phyloP scores from a whole-genome alignment of 2,797 vertebrate genomes.

The Calcarius lapponicus region DNA sequence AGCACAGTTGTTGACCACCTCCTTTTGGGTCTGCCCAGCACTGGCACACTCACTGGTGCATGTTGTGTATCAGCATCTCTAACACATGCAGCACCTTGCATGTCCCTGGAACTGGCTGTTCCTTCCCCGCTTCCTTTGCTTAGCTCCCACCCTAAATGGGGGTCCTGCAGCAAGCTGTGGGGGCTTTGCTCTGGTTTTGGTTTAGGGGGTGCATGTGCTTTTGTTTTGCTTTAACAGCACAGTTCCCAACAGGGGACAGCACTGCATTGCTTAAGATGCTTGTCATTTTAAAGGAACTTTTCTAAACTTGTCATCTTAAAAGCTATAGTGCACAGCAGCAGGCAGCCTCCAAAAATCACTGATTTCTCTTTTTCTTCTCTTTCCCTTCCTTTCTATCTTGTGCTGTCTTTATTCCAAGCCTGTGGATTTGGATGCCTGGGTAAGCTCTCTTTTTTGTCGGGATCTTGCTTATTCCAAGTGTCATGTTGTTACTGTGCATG shows the following conservation, averaged over 20 bases:
- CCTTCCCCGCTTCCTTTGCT: background rate
- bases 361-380: slow-evolving; percentile 50
- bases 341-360: slow-evolving; percentile 57
- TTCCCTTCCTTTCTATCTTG: slow-evolving; percentile 24
- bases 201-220: background rate
- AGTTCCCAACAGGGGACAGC: slow-evolving; percentile 27
- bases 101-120: background rate
- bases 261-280: slow-evolving; percentile 7
- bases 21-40: background rate
- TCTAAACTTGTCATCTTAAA: slow-evolving; percentile 34
- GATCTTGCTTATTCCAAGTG: slow-evolving; percentile 82
- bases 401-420: slow-evolving; percentile 72
- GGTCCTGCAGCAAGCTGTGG: background rate
- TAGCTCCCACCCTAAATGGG: background rate
- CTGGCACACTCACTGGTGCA: accelerated
- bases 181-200: background rate
- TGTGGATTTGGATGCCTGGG: slow-evolving; percentile 84
- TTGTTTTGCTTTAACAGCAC: background rate
- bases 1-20: background rate
- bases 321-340: slow-evolving; percentile 51
- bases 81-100: background rate
- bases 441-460: slow-evolving; percentile 77
- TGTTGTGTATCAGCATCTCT: background rate
- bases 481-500: slow-evolving; percentile 83
- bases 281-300: slow-evolving; percentile 27